Base-by-base conservation (phyloP, 1,140 invertebrate species). In the Orchestia grillus region DNA sequence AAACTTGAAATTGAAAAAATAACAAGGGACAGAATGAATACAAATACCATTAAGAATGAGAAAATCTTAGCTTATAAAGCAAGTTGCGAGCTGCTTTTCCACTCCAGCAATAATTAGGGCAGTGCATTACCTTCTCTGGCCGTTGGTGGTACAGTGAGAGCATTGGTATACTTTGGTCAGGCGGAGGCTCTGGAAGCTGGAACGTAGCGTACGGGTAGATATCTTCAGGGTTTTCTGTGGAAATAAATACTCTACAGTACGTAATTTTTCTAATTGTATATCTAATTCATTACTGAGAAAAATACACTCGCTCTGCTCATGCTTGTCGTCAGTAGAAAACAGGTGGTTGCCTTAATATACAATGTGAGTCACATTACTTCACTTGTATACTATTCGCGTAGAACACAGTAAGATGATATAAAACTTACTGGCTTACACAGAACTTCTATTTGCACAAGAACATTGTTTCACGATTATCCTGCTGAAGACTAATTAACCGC, bases 141-240 rank as follows among this genome's bases (percentile, higher is more conserved):
- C 96, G 96, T 62, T 96, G 96, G 95, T 96, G 96, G 96, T 96
- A 96, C 42, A 96, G 95, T 45, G 96, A 96, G 28, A 96, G 96
- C 96, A 96, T 96, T 11, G 96, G 96, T 88, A 96, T 96, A 96
- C 95, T 77, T 88, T 96, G 96, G 45, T 96, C 96, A 42, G 96
- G 96, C 77, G 96, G 96, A 91, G 95, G 96, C 45, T 96, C 96
- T 3, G 96, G 96, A 28, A 97, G 96, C 96, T 97, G 97, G 96
- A 97, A 97, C 16, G 97, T 97, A 62, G 96, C 96, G 95, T 97
- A 97, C 47, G 97, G 97, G 91, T 96, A 97, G 95, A 97, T 96
- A 53, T 97, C 96, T 87, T 97, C 96, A 36, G 96, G 96, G 47
- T 97, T 96, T 96, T 97, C 96, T 97, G 96, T 96, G 44, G 87